Percentiles rank a stretch among this genome's conserved stretches.
These are phyloP conservation scores for Orthonyx spaldingii DNA, from an alignment of 2,113 vertebrate species.

Conservation along the genomic window DNA sequence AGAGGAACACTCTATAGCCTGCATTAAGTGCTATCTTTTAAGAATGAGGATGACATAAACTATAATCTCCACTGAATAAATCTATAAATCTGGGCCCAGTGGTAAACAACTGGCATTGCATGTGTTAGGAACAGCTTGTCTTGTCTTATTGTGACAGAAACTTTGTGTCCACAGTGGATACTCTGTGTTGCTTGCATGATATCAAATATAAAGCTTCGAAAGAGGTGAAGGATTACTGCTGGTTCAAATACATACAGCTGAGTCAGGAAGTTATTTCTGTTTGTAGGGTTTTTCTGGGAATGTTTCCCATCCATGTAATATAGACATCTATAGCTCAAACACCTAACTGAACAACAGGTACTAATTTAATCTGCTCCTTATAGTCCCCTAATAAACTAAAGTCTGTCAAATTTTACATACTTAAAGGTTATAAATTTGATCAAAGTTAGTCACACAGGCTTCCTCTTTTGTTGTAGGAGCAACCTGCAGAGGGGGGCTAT, in stretches of 20 bases:
- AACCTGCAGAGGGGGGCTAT: background rate
- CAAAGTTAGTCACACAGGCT: background rate
- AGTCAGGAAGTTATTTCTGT: background rate
- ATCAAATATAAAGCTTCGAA: background rate
- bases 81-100: background rate
- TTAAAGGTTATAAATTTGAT: background rate
- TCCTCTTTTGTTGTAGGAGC: background rate
- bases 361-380: background rate
- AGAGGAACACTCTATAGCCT: background rate
- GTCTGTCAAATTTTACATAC: background rate
- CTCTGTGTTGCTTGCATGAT: background rate
- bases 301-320: background rate
- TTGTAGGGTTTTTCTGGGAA: rapidly evolving
- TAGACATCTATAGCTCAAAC: background rate
- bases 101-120: background rate
- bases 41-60: background rate
- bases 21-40: background rate
- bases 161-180: background rate
- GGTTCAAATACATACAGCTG: background rate
- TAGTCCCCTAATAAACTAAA: background rate
- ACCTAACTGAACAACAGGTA: background rate
- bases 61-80: background rate
- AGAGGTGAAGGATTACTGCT: background rate
- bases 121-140: background rate
- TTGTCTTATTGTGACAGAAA: background rate